Conservation (phyloP, 2,888 invertebrate species). For the Microplitis manilae region DNA sequence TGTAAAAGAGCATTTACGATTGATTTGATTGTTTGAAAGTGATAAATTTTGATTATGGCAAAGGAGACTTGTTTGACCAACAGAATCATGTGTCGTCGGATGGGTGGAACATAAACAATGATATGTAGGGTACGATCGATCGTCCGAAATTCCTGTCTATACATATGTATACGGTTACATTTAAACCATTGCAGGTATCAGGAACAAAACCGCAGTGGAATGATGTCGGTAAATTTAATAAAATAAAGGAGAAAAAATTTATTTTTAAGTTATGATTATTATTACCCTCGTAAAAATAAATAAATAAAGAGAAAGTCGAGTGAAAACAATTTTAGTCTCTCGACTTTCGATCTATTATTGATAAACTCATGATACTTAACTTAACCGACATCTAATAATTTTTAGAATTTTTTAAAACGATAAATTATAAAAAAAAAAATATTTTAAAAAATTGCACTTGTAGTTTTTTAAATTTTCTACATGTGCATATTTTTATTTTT, state of each 20-base stretch:
- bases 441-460: no score
- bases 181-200: background rate
- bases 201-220: constrained; percentile 1
- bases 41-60: constrained; percentile 4
- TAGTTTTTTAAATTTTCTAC: no score
- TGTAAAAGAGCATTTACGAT: constrained; percentile 21
- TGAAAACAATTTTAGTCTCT: background rate
- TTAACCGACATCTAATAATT: no score
- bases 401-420: no score
- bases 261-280: background rate
- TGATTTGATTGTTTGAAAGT: constrained; percentile 26
- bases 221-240: background rate
- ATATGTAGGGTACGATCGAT: constrained; percentile 46
- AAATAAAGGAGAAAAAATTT: no score
- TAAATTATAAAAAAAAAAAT: no score
- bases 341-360: background rate
- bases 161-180: constrained; percentile 2
- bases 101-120: constrained; percentile 42
- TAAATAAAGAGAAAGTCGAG: background rate
- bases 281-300: background rate
- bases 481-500: no score
- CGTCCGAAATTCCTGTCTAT: constrained; percentile 47
- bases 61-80: constrained; percentile 22
- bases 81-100: constrained; percentile 31
- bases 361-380: background rate